phyloP scores from a whole-genome alignment of 2,797 vertebrate species.

The Gallirallus australis region DNA sequence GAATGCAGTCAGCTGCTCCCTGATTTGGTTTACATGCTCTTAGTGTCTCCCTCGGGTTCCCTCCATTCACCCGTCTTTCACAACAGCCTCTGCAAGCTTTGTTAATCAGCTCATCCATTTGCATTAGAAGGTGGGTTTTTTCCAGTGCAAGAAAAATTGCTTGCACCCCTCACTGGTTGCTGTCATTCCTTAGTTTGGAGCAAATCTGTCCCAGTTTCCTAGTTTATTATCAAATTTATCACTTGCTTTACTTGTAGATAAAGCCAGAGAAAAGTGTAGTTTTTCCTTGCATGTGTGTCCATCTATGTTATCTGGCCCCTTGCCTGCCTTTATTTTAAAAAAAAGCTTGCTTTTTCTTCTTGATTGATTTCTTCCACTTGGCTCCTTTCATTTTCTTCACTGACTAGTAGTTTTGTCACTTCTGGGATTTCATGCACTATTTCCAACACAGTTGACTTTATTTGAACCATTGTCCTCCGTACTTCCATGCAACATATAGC shows the following conservation, averaged over 20 bases:
- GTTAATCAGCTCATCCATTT: constrained; percentile 73
- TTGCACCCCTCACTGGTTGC: constrained; percentile 29
- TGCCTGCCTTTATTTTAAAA: constrained; percentile 9
- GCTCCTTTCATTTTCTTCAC: constrained; percentile 69
- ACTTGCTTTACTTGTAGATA: background rate
- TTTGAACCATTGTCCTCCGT: constrained; percentile 57
- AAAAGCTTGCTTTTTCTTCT: constrained; percentile 61
- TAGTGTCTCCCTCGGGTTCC: constrained; percentile 70
- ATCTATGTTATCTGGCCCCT: constrained; percentile 44
- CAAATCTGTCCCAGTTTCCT: background rate
- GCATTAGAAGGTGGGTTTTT: constrained; percentile 47
- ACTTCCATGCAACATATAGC: background rate
- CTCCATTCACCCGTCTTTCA: constrained; percentile 61
- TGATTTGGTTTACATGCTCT: constrained; percentile 70
- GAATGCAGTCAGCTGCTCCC: constrained; percentile 71
- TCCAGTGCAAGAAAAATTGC: constrained; percentile 35
- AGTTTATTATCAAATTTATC: background rate
- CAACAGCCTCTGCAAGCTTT: constrained; percentile 65
- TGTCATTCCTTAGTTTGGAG: constrained; percentile 1
- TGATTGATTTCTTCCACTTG: constrained; percentile 75
- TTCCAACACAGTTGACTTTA: constrained; percentile 64
- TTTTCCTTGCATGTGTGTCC: background rate
- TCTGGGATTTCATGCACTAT: constrained; percentile 74
- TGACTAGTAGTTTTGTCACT: constrained; percentile 69
- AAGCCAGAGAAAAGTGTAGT: background rate